Evolutionary conservation across 2,888 invertebrate species (phyloP).

Genomic region (Noctuana brunneofusca): DNA sequence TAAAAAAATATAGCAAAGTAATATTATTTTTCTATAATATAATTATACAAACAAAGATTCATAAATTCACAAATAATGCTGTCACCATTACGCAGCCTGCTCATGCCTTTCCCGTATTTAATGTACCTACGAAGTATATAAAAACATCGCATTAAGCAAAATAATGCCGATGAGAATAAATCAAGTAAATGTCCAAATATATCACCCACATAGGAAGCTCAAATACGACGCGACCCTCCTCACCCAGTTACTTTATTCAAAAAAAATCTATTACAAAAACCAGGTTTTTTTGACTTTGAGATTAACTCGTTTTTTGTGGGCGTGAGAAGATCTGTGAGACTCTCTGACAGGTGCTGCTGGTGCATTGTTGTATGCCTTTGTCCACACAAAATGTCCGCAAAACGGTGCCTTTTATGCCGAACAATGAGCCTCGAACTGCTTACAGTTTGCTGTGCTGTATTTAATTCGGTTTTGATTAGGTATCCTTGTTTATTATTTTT

Average conservation of each 20-base stretch:
- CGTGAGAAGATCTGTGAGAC: conserved; percentile 65
- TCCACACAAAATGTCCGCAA: conserved; percentile 38
- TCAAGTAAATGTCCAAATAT: conserved; percentile 9
- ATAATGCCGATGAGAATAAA: conserved; percentile 7
- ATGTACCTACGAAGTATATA: too few relatives aligned
- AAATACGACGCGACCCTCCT: conserved; percentile 26
- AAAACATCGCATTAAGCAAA: too few relatives aligned
- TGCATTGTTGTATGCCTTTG: conserved; percentile 43
- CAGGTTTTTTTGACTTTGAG: conserved; percentile 46
- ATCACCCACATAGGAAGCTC: conserved; percentile 21
- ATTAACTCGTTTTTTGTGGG: conserved; percentile 76
- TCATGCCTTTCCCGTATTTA: too few relatives aligned
- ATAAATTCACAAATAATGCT: too few relatives aligned
- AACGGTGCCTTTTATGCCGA: conserved; percentile 36
- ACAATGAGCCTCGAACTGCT: conserved; percentile 35
- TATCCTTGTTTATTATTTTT: conserved; percentile 28
- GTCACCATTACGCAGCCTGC: too few relatives aligned
- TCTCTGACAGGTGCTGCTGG: conserved; percentile 62
- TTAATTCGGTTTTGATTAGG: conserved; percentile 26
- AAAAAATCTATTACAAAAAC: conserved; percentile 30
- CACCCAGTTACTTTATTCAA: conserved; percentile 23
- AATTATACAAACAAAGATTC: too few relatives aligned
- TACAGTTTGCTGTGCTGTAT: conserved; percentile 16
- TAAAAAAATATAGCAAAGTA: too few relatives aligned
- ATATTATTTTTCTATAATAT: too few relatives aligned